A percentile compares a stretch with the other conserved stretches of the same genome.
Evolutionary conservation across 2,888 invertebrate species (phyloP).

Genomic region (Xanthia togata): DNA sequence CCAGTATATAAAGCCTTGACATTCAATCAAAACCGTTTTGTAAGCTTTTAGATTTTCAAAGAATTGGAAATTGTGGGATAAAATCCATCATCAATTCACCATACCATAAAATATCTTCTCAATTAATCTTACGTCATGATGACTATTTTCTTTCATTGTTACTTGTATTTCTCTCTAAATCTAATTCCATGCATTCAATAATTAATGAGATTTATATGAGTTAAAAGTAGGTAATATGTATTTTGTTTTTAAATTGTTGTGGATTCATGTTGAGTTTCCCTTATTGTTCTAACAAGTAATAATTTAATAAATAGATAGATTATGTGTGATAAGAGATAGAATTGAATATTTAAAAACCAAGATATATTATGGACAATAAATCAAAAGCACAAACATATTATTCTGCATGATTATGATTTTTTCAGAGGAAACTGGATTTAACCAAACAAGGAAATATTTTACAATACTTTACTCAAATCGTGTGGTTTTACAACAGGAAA

Average conservation of each 20-base stretch:
- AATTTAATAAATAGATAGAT: background rate
- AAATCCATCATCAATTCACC: no score
- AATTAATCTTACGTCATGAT: no score
- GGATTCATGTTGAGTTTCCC: background rate
- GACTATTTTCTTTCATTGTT: background rate
- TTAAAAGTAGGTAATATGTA: background rate
- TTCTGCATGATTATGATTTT: background rate
- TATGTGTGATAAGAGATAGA: background rate
- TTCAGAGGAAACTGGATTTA: background rate
- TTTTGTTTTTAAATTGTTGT: background rate
- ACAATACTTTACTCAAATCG: slow-evolving; percentile 10
- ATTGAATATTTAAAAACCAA: background rate
- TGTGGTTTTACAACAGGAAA: slow-evolving; percentile 51
- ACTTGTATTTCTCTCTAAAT: background rate
- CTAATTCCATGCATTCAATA: background rate
- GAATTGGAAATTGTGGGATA: background rate
- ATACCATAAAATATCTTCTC: no score
- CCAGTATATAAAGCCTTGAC: no score
- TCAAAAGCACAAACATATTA: background rate
- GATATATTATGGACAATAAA: no score
- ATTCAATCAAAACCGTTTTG: background rate
- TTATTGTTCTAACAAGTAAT: background rate
- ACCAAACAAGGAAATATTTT: slow-evolving; percentile 29
- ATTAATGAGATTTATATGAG: background rate
- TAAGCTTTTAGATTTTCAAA: background rate